A percentile compares a stretch with the other conserved stretches of the same genome.
Conservation (phyloP, 2,888 invertebrate genomes). For the Dorcus hopei region DNA sequence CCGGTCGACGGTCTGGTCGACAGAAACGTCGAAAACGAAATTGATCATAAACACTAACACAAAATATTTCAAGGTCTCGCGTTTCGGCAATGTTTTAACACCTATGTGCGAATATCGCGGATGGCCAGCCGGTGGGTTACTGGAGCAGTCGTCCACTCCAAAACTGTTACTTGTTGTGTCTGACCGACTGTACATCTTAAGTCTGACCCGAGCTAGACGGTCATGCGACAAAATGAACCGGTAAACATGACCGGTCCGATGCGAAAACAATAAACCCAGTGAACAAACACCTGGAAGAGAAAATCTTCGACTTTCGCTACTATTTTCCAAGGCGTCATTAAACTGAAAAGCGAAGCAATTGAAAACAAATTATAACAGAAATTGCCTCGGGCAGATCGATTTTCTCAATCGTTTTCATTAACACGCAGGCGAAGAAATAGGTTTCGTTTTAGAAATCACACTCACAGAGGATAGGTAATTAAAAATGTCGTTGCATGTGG, state of each 20-base stretch:
- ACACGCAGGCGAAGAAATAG: too few relatives aligned
- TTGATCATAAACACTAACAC: background rate
- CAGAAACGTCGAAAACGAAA: background rate
- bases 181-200: background rate
- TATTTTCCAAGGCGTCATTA: too few relatives aligned
- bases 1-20: too few relatives aligned
- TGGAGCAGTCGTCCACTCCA: background rate
- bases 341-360: too few relatives aligned
- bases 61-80: slow-evolving; percentile 1
- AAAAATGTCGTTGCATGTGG: too few relatives aligned
- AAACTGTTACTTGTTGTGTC: background rate
- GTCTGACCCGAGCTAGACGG: slow-evolving; percentile 5
- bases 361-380: too few relatives aligned
- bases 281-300: too few relatives aligned
- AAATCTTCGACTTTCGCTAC: too few relatives aligned
- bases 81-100: slow-evolving; percentile 7
- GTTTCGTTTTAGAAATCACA: too few relatives aligned
- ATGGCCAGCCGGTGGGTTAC: background rate
- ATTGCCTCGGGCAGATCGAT: too few relatives aligned
- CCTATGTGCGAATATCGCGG: slow-evolving; percentile 9
- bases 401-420: too few relatives aligned
- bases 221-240: slow-evolving; percentile 1
- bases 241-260: slow-evolving; percentile 1
- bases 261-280: background rate
- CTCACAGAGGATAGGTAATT: too few relatives aligned